Percentiles rank a stretch among this genome's conserved stretches.
Conservation (phyloP, 2,888 invertebrate species). For the Eustalomyia histrio region DNA sequence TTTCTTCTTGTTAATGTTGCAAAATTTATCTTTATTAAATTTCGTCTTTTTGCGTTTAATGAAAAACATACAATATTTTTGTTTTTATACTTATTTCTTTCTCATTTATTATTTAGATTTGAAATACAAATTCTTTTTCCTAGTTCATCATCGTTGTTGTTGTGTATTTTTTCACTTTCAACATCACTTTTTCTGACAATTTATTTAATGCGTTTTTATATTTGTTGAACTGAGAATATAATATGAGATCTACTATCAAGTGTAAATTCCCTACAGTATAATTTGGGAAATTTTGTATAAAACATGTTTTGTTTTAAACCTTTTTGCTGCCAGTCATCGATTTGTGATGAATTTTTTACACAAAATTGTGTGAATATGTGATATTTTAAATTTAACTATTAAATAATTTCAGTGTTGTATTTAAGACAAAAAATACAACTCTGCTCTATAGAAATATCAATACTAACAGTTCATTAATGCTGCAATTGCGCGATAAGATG, state of each 20-base stretch:
- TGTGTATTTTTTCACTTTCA: conserved; percentile 25
- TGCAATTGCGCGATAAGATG: too few relatives aligned
- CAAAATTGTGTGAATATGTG: too few relatives aligned
- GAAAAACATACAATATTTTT: conserved; percentile 1
- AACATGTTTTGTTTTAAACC: too few relatives aligned
- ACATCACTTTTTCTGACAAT: conserved; percentile 17
- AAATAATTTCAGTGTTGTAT: too few relatives aligned
- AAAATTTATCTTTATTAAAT: conserved; percentile 26
- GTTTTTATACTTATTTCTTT: background rate
- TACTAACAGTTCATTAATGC: too few relatives aligned
- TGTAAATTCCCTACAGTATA: background rate
- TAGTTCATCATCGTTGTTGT: background rate
- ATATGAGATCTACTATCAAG: background rate
- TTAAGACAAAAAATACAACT: too few relatives aligned
- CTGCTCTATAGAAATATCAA: too few relatives aligned
- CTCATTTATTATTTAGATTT: conserved; percentile 32
- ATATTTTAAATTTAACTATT: too few relatives aligned
- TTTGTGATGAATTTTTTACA: too few relatives aligned
- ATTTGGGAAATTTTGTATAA: too few relatives aligned
- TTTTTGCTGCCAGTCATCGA: too few relatives aligned
- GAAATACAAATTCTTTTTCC: background rate
- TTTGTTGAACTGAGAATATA: conserved; percentile 8
- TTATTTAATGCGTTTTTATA: conserved; percentile 31
- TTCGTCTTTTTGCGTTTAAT: conserved; percentile 1
- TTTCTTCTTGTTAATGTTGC: background rate